phyloP scores from a whole-genome alignment of 2,888 invertebrate species.

The Sinodicranocentrus sp. region DNA sequence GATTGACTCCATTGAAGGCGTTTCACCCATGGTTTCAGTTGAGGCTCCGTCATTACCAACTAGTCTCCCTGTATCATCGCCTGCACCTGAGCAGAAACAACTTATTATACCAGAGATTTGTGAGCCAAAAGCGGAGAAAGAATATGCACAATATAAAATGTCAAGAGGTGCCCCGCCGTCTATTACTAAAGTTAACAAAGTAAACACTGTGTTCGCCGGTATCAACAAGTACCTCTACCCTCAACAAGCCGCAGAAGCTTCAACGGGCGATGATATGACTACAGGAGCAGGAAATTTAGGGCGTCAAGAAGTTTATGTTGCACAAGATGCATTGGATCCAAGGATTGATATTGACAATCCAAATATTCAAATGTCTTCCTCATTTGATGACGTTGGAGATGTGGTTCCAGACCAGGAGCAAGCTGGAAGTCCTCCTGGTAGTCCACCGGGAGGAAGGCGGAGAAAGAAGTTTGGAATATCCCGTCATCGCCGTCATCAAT shows the following conservation, averaged over 20 bases:
- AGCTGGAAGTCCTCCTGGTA: not conserved
- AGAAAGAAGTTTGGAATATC: slow-evolving; percentile 27
- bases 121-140: not conserved
- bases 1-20: slow-evolving; percentile 31
- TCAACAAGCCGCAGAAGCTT: slow-evolving; percentile 19
- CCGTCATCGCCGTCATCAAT: slow-evolving; percentile 20
- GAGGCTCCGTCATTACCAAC: not conserved
- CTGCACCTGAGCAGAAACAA: not conserved
- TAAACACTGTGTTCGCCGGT: slow-evolving; percentile 38
- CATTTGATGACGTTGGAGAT: slow-evolving; percentile 46
- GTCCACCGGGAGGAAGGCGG: not conserved
- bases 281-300: slow-evolving; percentile 35
- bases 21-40: not conserved
- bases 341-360: not conserved
- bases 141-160: not conserved
- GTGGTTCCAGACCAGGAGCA: slow-evolving; percentile 9
- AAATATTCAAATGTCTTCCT: not conserved
- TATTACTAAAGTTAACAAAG: slow-evolving; percentile 24
- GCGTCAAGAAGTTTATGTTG: slow-evolving; percentile 42
- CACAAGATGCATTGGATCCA: slow-evolving; percentile 20
- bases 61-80: not conserved
- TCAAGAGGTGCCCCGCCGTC: not conserved
- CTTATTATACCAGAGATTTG: not conserved
- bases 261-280: slow-evolving; percentile 47
- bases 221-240: not conserved